Percentiles rank a stretch among this genome's conserved stretches.
These are phyloP conservation scores for Bombyx mori DNA, from an alignment of 1,140 invertebrate genomes.

Conservation along the genomic window DNA sequence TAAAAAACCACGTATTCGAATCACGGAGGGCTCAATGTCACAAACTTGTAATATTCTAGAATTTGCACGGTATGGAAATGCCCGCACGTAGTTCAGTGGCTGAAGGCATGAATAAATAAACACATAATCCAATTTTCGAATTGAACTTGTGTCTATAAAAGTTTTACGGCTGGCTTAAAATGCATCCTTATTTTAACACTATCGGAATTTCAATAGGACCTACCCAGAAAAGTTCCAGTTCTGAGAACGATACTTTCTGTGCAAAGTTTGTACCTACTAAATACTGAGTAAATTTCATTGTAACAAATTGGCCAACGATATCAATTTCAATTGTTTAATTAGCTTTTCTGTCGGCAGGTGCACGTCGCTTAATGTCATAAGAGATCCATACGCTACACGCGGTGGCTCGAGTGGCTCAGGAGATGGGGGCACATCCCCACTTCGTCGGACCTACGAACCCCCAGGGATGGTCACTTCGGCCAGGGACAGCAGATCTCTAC, in stretches of 20 bases:
- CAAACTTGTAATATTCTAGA: no score
- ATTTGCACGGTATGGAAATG: no score
- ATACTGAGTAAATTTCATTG: no score
- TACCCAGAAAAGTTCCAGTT: no score
- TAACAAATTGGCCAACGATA: no score
- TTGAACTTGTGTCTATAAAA: background rate
- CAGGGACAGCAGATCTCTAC: constrained; percentile 71
- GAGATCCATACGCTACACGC: constrained; percentile 74
- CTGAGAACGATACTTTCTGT: no score
- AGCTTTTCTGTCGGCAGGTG: constrained; percentile 65
- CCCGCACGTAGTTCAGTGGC: background rate
- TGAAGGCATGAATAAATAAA: background rate
- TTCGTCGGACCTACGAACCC: constrained; percentile 48
- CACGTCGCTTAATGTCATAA: constrained; percentile 86
- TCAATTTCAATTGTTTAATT: no score
- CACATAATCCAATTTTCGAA: background rate
- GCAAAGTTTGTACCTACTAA: no score
- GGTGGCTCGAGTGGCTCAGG: constrained; percentile 51
- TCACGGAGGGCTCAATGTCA: no score
- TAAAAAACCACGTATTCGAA: no score
- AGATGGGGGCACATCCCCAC: constrained; percentile 58
- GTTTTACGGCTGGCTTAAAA: background rate
- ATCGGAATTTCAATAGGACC: no score
- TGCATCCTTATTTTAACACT: no score
- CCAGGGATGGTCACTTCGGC: constrained; percentile 43